Base-by-base conservation (phyloP, 2,888 invertebrate genomes). In the Aphodius sticticus region DNA sequence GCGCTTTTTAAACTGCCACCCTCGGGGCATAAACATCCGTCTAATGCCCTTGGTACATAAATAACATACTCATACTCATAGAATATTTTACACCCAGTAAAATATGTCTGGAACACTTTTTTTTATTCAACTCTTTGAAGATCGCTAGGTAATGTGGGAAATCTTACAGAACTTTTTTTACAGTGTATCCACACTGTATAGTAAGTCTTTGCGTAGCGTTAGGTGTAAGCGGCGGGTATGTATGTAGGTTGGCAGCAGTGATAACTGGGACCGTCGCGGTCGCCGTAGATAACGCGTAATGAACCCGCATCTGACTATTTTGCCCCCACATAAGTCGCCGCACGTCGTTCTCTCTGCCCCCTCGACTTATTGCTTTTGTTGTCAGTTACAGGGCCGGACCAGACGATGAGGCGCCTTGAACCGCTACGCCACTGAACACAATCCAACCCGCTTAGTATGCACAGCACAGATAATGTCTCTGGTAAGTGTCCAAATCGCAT, bases 381-480 rank as follows among this genome's bases (percentile, higher is more conserved):
- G 84, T 85, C 84, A 84, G 83, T 84, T 84, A 81, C 84, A 84
- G 85, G 84, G 81, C 82, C 83, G 84, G 85, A 85, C 82, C 84
- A 82, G 84, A 86, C 84, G 84, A 86, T 87, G 87, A 85, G 86
- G 85, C 86, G 86, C 82, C 84, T 84, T 84, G 83, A 84, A 82
- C 84, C 84, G 82, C 82, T 15, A 74, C 74, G 35, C n/a, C 74
- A 74, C 82, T 84, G 83, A 84, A 81, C 79, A 82, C 81, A 53
- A 7, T 53, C 81, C 80, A 81, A 79, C 84, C 82, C 84, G 85
- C 86, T 86, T 88, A 87, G 86, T 87, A 90, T 90, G 90, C 90
- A 90, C 88, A 89, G 89, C 86, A 89, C 89, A 84, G 90, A 90
- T 85, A 90, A 89, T 89, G 90, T 88, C 83, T 85, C 88, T 85